Evolutionary conservation across 2,888 invertebrate genomes (phyloP), one percentile per base, ranked within the genome.

Genomic region (Xestoiulus laeticollis): DNA sequence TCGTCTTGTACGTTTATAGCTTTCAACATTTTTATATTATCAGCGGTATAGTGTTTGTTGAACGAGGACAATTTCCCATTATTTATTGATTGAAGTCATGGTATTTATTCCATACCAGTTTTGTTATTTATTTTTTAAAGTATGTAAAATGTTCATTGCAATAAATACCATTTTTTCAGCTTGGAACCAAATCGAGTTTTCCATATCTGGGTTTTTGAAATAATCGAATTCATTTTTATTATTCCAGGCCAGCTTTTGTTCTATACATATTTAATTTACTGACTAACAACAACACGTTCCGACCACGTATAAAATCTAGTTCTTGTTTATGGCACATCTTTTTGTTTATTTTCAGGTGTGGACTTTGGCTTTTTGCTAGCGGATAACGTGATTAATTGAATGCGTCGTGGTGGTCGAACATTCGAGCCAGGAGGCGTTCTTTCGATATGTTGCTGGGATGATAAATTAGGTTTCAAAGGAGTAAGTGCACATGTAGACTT

Each of bases 91-190:
- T 22, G 43, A 84, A 84, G 38, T 38, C 33, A 84, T 84, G 38
- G 84, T 33, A 84, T 84, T 84, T 33, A 33, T 84, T n/a, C 10
- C 68, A 38, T 84, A 84, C 84, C 33, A 84, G 22, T 84, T 84
- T 84, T 84, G 84, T 84, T 84, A 84, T 84, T 84, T 84, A 68
- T 68, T 83, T 83, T 32, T 83, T n/a, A 83, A 83, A 83, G 32
- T 83, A 83, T 83, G 83, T 83, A 83, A 26, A 83, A 83, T 83
- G 83, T 83, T 83, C 83, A 38, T 83, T 83, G 83, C 83, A 83
- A 83, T 83, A 83, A 83, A 83, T 83, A 83, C 83, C 38, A 59
- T 19, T 83, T 83, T 83, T 83, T 83, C 32, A 83, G 83, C 38
- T 83, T 83, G 83, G 38, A n/a, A n/a, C n/a, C n/a, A n/a, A n/a